Percentiles rank a stretch among this genome's conserved stretches.
Conservation (phyloP, 2,113 vertebrate species). For the Oxyruncus cristatus region DNA sequence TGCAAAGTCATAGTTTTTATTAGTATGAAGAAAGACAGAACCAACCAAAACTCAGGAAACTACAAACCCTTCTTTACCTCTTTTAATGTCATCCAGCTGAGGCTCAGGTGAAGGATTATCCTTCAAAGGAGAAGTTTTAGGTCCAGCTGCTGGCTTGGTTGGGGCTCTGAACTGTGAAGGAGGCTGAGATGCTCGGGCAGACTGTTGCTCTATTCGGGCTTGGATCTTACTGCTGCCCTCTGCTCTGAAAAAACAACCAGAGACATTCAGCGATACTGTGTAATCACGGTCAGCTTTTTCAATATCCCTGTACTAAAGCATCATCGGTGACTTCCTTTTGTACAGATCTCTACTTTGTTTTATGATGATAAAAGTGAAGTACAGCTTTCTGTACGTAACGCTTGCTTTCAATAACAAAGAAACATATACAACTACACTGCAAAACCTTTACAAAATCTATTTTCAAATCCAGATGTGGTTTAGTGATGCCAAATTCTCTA, state of each 20-base stretch:
- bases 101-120: constrained; percentile 97
- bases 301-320: not conserved
- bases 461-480: not conserved
- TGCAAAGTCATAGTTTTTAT: not conserved
- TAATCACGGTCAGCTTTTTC: not conserved
- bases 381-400: not conserved
- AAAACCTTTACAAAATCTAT: not conserved
- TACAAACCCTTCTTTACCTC: constrained; percentile 78
- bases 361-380: not conserved
- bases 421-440: not conserved
- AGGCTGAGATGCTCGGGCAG: constrained; percentile 83
- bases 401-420: not conserved
- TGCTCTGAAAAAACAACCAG: constrained; percentile 78
- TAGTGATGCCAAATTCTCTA: not conserved
- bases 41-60: not conserved
- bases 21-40: not conserved
- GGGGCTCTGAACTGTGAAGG: constrained; percentile 89
- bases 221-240: constrained; percentile 99
- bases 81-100: constrained; percentile 97
- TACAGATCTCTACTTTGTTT: not conserved
- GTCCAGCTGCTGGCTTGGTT: constrained; percentile 85
- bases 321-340: not conserved
- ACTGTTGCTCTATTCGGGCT: constrained; percentile 93
- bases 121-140: constrained; percentile 91
- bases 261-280: not conserved